Base-by-base conservation (phyloP, 2,888 invertebrate species). In the Falcaria lacertinaria region DNA sequence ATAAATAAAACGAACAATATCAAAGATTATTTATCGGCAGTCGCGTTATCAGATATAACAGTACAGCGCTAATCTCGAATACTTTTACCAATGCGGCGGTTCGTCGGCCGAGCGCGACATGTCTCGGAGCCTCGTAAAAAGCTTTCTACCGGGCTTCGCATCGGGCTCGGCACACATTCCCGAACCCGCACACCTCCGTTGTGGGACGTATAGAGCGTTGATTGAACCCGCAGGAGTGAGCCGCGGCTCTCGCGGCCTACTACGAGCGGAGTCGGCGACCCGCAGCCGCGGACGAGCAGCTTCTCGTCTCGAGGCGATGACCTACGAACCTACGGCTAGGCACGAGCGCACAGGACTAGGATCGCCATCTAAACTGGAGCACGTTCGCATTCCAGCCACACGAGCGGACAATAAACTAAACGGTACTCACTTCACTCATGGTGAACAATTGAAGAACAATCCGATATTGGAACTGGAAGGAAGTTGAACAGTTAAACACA, bases 351-450 rank as follows among this genome's bases (percentile, higher is more conserved):
- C 67, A 72, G 75, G 69, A 71, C 66, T 66, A 66, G 66, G 52
- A 63, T 58, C 62, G 50, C 61, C 65, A 64, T 66, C 61, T 57
- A 56, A 78, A 80, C 73, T 78, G 61, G 80, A 80, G 68, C 79
- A 76, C 60, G 54, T 37, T 64, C 70, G 74, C 74, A 75, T 78
- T 75, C 74, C 71, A 45, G 22, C 6, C 11, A 28, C 28, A 28
- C 38, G 25, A 46, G 40, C 15, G 46, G 48, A 60, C 52, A 55
- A 60, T 45, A 54, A 44, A 47, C 55, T 51, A 60, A 52, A 48
- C 54, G 50, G 56, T 80, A 88, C 88, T 89, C 69, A 89, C 88
- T 80, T 89, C 88, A 66, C 80, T 77, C 88, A 89, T 89, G 48
- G 62, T 78, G 73, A 64, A 60, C 11, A 67, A 57, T 60, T 57